Evolutionary conservation across 2,888 invertebrate genomes (phyloP).

Genomic region (Troglohyphantes excavatus): DNA sequence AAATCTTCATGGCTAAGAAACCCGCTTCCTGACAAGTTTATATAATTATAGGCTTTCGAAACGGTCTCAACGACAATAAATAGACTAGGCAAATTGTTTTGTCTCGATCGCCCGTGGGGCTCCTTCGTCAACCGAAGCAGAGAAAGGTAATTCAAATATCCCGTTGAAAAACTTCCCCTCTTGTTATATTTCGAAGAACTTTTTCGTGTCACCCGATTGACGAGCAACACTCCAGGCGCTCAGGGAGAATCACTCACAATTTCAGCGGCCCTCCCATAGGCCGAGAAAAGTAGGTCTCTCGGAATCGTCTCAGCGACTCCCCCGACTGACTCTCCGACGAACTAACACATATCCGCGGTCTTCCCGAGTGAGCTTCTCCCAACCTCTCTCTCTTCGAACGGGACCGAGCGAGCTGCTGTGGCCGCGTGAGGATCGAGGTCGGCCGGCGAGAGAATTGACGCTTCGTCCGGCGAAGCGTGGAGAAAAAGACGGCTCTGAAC

Average conservation of each 20-base stretch:
- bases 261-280: conserved; percentile 56
- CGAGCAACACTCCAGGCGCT: conserved; percentile 36
- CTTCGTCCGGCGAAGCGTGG: conserved; percentile 49
- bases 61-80: conserved; percentile 5
- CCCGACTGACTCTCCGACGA: conserved; percentile 26
- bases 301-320: conserved; percentile 13
- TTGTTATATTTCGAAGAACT: neutral
- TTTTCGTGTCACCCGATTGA: conserved; percentile 57
- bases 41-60: conserved; percentile 11
- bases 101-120: neutral
- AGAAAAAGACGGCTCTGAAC: conserved; percentile 7
- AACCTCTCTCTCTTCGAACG: neutral
- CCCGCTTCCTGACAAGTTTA: neutral
- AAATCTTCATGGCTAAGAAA: neutral
- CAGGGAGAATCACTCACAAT: conserved; percentile 53
- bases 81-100: conserved; percentile 39
- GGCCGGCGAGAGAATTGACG: conserved; percentile 49
- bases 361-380: neutral
- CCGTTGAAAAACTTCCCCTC: neutral
- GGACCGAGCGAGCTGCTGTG: neutral
- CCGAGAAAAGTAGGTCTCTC: conserved; percentile 64
- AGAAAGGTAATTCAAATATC: conserved; percentile 29
- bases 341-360: conserved; percentile 50
- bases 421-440: conserved; percentile 29
- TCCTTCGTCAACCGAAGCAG: neutral